These are phyloP conservation scores for Agonopterix alstromeriana DNA, from an alignment of 2,888 invertebrate species.

Conservation along the genomic window DNA sequence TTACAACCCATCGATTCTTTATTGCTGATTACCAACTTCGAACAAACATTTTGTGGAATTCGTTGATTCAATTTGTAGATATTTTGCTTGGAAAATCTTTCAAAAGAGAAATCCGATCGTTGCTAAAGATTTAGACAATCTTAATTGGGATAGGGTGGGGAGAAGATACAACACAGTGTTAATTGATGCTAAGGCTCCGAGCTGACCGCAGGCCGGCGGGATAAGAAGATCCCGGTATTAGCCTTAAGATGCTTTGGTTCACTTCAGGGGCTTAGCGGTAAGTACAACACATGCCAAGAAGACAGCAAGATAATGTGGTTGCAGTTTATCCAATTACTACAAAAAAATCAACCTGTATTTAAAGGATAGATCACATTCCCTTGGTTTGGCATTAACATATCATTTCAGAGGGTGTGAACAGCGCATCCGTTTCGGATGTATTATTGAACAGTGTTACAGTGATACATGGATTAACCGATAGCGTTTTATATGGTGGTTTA, in stretches of 20 bases:
- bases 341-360: neutral
- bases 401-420: neutral
- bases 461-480: too few species aligned
- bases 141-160: neutral
- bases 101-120: neutral
- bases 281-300: constrained; percentile 32
- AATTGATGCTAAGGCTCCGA: constrained; percentile 50
- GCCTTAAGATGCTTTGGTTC: constrained; percentile 44
- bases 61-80: too few species aligned
- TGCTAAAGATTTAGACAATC: neutral
- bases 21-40: too few species aligned
- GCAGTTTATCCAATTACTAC: constrained; percentile 4
- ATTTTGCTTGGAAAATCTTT: neutral
- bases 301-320: constrained; percentile 13
- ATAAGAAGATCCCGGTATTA: constrained; percentile 58
- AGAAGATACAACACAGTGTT: constrained; percentile 31
- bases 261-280: constrained; percentile 32
- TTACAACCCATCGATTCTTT: too few species aligned
- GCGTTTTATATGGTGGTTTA: too few species aligned
- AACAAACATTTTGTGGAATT: too few species aligned
- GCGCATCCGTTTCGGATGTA: too few species aligned
- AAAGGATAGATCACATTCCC: too few species aligned
- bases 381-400: too few species aligned
- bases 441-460: too few species aligned
- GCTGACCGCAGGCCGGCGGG: constrained; percentile 42